Conservation (phyloP, 2,113 vertebrate species). For the Ptilonorhynchus violaceus region DNA sequence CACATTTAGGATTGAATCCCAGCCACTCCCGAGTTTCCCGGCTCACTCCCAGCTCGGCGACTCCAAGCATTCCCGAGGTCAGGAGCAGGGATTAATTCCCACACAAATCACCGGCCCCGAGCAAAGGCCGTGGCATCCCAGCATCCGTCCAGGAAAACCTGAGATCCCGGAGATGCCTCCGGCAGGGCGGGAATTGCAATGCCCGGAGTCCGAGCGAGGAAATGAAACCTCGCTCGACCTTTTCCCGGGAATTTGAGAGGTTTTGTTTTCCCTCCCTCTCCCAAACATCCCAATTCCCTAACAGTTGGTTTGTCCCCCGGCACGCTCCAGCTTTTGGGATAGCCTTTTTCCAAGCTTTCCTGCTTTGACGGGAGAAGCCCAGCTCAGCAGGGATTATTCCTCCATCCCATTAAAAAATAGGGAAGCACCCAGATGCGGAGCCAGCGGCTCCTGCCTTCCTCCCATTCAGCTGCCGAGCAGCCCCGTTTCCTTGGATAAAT, state of each 20-base stretch:
- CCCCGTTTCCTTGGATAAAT: neutral
- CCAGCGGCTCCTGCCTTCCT: constrained; percentile 3
- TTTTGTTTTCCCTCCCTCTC: neutral
- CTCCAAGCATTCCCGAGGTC: accelerated
- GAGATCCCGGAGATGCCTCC: neutral
- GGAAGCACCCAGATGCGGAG: neutral
- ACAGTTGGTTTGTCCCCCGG: neutral
- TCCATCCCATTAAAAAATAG: neutral
- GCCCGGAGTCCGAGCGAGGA: neutral
- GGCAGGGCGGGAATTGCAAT: neutral
- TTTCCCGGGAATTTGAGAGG: neutral
- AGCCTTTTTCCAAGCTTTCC: neutral
- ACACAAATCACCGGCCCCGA: accelerated
- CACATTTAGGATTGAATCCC: neutral
- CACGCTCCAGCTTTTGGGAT: neutral
- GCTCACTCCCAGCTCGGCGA: accelerated
- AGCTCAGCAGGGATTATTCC: neutral
- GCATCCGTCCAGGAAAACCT: neutral
- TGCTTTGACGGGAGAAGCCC: neutral
- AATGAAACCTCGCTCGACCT: neutral
- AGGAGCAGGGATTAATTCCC: neutral
- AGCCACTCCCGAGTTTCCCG: neutral
- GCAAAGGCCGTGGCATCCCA: neutral
- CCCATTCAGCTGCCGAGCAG: neutral
- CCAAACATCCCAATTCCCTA: neutral